phyloP scores from a whole-genome alignment of 2,888 invertebrate species.

The Pollenia labialis region DNA sequence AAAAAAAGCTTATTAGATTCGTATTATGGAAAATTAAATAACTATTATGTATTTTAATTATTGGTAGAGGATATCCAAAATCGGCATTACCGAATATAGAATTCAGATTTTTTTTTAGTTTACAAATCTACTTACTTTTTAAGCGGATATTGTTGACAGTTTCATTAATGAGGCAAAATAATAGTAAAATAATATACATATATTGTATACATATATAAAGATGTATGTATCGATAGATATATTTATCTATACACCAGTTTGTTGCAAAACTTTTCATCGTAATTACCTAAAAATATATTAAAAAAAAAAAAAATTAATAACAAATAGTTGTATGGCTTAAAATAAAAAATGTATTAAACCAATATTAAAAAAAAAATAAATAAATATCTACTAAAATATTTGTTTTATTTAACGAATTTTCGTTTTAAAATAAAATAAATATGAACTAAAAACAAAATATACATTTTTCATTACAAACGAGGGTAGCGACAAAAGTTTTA shows the following conservation, averaged over 20 bases:
- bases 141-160: conserved; percentile 65
- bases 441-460: no score
- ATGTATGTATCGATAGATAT: background rate
- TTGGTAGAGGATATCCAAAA: no score
- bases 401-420: background rate
- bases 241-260: background rate
- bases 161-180: conserved; percentile 7
- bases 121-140: conserved; percentile 52
- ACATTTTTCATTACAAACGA: no score
- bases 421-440: no score
- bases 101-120: conserved; percentile 1
- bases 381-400: conserved; percentile 11
- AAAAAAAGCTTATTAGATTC: no score
- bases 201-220: background rate
- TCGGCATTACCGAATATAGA: no score
- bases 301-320: conserved; percentile 24
- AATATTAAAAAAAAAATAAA: background rate
- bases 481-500: no score
- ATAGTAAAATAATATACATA: conserved; percentile 25
- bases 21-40: no score
- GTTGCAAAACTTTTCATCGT: conserved; percentile 5
- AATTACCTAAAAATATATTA: conserved; percentile 67
- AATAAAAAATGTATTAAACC: background rate
- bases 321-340: conserved; percentile 10
- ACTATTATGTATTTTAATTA: no score